These are phyloP conservation scores for Pygoscelis antarcticus DNA, from an alignment of 2,113 vertebrate genomes.

Conservation along the genomic window DNA sequence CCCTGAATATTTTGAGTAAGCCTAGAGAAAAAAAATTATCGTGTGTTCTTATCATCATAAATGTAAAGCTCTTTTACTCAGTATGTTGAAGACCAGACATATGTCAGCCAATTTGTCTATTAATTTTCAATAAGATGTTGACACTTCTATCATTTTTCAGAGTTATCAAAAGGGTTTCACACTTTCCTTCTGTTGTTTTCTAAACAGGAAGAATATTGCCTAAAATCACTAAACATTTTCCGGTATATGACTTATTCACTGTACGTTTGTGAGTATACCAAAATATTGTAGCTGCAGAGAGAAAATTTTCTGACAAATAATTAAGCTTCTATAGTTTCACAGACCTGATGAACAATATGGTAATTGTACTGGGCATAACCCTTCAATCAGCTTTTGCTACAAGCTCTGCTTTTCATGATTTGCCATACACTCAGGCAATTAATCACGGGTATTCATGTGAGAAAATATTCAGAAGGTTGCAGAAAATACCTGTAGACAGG, in stretches of 20 bases:
- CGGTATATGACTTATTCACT: background rate
- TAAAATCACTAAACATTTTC: background rate
- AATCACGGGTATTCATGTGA: background rate
- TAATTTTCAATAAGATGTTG: background rate
- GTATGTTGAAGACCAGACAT: background rate
- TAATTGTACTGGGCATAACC: background rate
- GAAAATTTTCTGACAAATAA: background rate
- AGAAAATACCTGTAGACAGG: background rate
- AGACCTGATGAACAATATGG: background rate
- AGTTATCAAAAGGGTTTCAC: background rate
- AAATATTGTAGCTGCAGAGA: background rate
- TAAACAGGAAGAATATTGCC: background rate
- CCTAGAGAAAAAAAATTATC: background rate
- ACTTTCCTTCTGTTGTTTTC: background rate
- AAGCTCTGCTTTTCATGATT: background rate
- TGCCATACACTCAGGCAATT: background rate
- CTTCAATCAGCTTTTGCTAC: background rate
- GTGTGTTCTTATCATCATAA: background rate
- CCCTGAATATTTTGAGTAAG: background rate
- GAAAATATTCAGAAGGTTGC: background rate
- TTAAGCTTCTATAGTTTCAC: background rate
- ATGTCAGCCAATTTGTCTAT: background rate
- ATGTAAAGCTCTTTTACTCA: background rate
- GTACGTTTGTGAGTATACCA: background rate
- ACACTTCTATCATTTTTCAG: background rate